Conservation (phyloP, 2,797 vertebrate genomes). For the Sebastolobus altivelis region DNA sequence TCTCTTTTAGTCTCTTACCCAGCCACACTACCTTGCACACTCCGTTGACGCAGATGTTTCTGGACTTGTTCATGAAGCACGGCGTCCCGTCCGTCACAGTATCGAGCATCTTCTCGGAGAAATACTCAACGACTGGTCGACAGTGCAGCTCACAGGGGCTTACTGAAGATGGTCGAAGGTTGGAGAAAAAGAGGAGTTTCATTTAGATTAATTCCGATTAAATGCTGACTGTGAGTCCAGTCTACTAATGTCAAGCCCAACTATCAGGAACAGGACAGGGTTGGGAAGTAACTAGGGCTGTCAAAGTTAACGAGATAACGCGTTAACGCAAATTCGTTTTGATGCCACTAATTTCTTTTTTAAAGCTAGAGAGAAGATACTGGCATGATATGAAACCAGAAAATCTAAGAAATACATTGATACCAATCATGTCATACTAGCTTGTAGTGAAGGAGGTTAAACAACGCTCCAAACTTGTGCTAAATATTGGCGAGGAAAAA, state of each 20-base stretch:
- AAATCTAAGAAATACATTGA: too few species aligned
- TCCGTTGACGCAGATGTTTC: conserved; percentile 96
- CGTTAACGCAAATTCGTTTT: too few species aligned
- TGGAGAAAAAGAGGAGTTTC: not conserved
- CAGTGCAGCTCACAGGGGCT: conserved; percentile 95
- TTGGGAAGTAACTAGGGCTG: too few species aligned
- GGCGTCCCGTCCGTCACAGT: conserved; percentile 95
- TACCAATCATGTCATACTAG: too few species aligned
- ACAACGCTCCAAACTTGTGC: too few species aligned
- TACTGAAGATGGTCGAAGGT: conserved; percentile 70
- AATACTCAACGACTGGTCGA: conserved; percentile 88
- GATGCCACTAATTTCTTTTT: too few species aligned
- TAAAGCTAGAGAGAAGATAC: too few species aligned
- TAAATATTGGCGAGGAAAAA: too few species aligned
- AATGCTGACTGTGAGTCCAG: not conserved
- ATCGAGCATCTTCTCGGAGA: conserved; percentile 97
- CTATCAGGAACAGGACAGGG: not conserved
- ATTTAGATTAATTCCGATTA: not conserved
- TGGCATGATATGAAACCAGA: too few species aligned
- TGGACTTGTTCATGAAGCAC: conserved; percentile 93
- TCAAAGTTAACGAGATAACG: too few species aligned
- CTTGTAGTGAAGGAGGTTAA: too few species aligned
- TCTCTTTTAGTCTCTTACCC: conserved; percentile 87
- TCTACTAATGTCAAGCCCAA: not conserved
- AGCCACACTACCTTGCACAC: conserved; percentile 98